Evolutionary conservation across 1,140 invertebrate species (phyloP).

Genomic region (Anagrus nilaparvatae): DNA sequence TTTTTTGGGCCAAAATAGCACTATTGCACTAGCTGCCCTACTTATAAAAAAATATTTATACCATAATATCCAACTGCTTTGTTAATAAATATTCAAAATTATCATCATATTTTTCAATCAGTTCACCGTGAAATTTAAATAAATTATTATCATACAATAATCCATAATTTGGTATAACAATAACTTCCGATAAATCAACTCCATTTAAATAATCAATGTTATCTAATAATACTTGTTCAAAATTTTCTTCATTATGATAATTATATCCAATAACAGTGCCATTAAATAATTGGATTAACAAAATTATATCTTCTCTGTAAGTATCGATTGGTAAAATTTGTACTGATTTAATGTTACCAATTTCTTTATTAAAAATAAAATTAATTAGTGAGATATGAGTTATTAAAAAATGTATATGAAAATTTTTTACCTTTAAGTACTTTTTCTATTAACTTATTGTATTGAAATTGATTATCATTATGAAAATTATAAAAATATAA

Average conservation of each 20-base stretch:
- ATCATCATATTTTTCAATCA: no score
- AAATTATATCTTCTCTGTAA: constrained; percentile 30
- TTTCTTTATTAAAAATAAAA: constrained; percentile 15
- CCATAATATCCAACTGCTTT: no score
- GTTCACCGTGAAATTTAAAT: constrained; percentile 18
- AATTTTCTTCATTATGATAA: no score
- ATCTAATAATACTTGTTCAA: constrained; percentile 4
- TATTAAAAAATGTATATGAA: not conserved
- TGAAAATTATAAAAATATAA: constrained; percentile 20
- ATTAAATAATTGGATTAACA: constrained; percentile 28
- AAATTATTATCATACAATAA: constrained; percentile 23
- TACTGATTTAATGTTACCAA: constrained; percentile 24
- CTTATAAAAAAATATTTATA: no score
- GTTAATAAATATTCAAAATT: no score
- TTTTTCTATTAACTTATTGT: constrained; percentile 15
- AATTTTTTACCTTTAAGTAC: constrained; percentile 14
- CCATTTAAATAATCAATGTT: constrained; percentile 11
- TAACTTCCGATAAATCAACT: constrained; percentile 23
- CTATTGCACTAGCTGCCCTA: no score
- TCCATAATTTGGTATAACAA: constrained; percentile 26
- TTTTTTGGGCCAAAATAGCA: no score
- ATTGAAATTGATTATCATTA: constrained; percentile 17
- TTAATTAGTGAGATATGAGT: no score
- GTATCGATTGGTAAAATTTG: constrained; percentile 22
- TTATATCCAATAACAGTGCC: constrained; percentile 18